Conservation (phyloP, 2,888 invertebrate genomes). For the Tricholauxania praeusta region DNA sequence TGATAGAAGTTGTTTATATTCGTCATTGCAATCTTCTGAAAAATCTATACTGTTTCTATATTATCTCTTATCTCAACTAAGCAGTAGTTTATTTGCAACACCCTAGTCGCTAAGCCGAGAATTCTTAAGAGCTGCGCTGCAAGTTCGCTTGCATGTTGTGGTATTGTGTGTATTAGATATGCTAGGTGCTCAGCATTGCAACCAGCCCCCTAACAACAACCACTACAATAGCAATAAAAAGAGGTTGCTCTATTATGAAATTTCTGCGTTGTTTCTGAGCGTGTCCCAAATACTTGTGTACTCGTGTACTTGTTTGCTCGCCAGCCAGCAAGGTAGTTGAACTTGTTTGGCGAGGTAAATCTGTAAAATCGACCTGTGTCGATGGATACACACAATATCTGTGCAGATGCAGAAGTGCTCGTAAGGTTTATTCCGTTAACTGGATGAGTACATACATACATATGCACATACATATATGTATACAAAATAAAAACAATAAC, state of each 20-base stretch:
- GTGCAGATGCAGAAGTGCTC: background rate
- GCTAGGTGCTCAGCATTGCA: conserved; percentile 30
- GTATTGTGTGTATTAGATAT: background rate
- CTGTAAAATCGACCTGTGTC: background rate
- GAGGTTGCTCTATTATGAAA: conserved; percentile 33
- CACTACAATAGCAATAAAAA: conserved; percentile 9
- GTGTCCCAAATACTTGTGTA: conserved; percentile 39
- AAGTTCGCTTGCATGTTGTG: background rate
- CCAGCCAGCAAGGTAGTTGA: conserved; percentile 39
- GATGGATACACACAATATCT: background rate
- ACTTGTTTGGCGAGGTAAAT: conserved; percentile 30
- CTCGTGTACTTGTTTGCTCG: conserved; percentile 11
- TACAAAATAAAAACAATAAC: too few species aligned
- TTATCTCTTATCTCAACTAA: too few species aligned
- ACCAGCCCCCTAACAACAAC: conserved; percentile 16
- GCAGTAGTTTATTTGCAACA: too few species aligned
- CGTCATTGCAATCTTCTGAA: too few species aligned
- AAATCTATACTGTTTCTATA: too few species aligned
- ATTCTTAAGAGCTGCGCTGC: background rate
- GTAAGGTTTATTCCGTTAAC: background rate
- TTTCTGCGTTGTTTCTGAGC: conserved; percentile 21
- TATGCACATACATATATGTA: too few species aligned
- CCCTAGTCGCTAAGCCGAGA: too few species aligned
- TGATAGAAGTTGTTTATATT: too few species aligned
- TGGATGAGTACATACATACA: background rate